Evolutionary conservation across 2,113 vertebrate genomes (phyloP), one percentile per base, ranked within the genome.

Genomic region (Gadus macrocephalus): DNA sequence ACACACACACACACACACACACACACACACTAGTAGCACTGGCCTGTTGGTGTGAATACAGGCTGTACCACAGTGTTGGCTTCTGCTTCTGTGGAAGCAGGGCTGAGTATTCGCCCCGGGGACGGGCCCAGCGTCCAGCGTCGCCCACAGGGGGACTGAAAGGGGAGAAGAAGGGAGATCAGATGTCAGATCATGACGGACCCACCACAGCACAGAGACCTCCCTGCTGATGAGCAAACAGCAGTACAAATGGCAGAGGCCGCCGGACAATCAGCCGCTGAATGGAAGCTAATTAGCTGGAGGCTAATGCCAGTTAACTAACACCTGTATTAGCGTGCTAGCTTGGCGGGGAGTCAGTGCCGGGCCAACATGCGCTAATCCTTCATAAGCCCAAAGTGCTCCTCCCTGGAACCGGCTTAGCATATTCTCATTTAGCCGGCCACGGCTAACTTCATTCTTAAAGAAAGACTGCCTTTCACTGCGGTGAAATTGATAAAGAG

Each of bases 271-370:
- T 92, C 85, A 19, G 73, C 16, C 27, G 4, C 0, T 94, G 92
- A 96, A 96, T 90, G 87, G 89, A 71, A 78, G 90, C 87, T 86
- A 95, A 94, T 94, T 88, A 94, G 93, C 79, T 91, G 64, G 80
- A 65, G 86, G 79, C 93, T 94, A 94, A 94, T 91, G 91, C 89
- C 91, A 90, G 89, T 94, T 95, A 93, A 90, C 93, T 87, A 93
- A 95, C 95, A 98, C 95, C 96, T 98, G 95, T 95, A 96, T 95
- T 93, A 95, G 93, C 81, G 75, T 83, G 91, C 91, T 87, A 82
- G 75, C 84, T 66, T 92, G 79, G 90, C 71, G 78, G 92, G 93
- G 91, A 89, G 91, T 73, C 89, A 38, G 91, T 90, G 90, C 91
- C 88, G 89, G 42, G 90, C 92, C 69, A 91, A 94, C 95, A 93